Conservation (phyloP, 35 echinoderm and acorn worm species). For the Heliocidaris erythrogramma region DNA sequence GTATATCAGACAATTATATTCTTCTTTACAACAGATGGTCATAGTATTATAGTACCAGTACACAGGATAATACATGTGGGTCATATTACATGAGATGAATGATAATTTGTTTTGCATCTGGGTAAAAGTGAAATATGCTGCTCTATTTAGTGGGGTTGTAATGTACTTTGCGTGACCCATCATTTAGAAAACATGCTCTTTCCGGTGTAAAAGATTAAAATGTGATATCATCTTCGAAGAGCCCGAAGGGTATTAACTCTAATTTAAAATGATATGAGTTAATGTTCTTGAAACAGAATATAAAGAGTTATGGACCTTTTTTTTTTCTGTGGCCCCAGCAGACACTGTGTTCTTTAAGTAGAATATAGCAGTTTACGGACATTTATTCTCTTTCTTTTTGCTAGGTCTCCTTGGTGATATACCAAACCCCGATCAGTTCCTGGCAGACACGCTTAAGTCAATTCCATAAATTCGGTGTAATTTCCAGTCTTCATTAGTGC, state of each 20-base stretch:
- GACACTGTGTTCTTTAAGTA: no score
- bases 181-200: no score
- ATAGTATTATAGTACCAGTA: not conserved
- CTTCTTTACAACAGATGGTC: not conserved
- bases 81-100: not conserved
- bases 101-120: not conserved
- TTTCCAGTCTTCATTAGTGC: not conserved
- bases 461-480: constrained; percentile 45
- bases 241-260: no score
- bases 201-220: no score
- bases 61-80: not conserved
- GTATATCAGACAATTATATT: no score
- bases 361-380: not conserved
- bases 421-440: constrained; percentile 79
- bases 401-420: constrained; percentile 85
- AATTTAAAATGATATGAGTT: no score
- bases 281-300: no score
- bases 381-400: not conserved
- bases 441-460: constrained; percentile 74
- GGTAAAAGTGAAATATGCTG: not conserved
- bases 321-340: no score
- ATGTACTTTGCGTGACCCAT: not conserved
- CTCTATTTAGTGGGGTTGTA: not conserved
- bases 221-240: no score
- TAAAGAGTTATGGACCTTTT: no score